These are phyloP conservation scores for Pandemis corylana DNA, from an alignment of 2,888 invertebrate species.

Conservation along the genomic window DNA sequence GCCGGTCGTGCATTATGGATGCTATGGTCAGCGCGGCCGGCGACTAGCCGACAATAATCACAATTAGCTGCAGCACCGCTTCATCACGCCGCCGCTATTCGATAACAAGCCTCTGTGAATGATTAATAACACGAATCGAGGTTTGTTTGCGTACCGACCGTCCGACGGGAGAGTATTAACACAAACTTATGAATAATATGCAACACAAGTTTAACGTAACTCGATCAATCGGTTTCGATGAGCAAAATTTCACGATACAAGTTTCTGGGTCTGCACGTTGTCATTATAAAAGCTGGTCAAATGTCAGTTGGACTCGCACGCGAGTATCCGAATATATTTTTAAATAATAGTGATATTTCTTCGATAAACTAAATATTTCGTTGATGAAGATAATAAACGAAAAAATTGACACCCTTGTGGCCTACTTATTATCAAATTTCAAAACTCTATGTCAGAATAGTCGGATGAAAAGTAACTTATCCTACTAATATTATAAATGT, in stretches of 20 bases:
- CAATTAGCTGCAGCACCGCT: slow-evolving; percentile 76
- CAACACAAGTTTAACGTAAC: slow-evolving; percentile 63
- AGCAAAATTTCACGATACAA: slow-evolving; percentile 41
- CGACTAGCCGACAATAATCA: slow-evolving; percentile 66
- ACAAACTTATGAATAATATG: slow-evolving; percentile 81
- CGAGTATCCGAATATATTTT: too few species aligned
- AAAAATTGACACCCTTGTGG: too few species aligned
- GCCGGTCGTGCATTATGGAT: slow-evolving; percentile 59
- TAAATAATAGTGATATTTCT: too few species aligned
- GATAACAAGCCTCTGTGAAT: slow-evolving; percentile 74
- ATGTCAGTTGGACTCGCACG: too few species aligned
- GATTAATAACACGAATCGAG: slow-evolving; percentile 76
- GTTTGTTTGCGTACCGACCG: slow-evolving; percentile 76
- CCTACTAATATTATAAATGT: too few species aligned
- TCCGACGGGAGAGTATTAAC: slow-evolving; percentile 60
- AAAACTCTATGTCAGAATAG: too few species aligned
- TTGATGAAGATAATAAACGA: too few species aligned
- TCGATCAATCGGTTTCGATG: slow-evolving; percentile 68
- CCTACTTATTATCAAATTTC: too few species aligned
- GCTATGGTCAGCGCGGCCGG: slow-evolving; percentile 56
- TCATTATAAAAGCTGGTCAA: slow-evolving; percentile 4
- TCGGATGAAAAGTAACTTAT: too few species aligned
- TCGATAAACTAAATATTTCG: too few species aligned
- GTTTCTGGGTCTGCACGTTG: slow-evolving; percentile 3
- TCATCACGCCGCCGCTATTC: slow-evolving; percentile 74